phyloP scores from a whole-genome alignment of 1,140 invertebrate genomes.

The Xylocopa sonorina region DNA sequence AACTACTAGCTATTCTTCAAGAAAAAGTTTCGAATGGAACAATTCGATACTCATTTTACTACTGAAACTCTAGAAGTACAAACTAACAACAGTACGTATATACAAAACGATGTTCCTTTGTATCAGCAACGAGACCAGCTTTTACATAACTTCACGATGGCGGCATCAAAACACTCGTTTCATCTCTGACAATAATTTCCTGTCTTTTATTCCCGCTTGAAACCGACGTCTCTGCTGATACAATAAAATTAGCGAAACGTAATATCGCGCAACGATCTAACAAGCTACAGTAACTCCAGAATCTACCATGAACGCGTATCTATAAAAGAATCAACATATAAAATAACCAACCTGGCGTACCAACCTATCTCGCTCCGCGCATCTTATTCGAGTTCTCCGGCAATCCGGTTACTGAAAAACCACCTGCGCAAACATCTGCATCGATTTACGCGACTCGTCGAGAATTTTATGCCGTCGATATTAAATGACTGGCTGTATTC shows the following conservation, averaged over 20 bases:
- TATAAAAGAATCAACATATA: neutral
- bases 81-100: no score
- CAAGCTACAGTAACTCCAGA: no score
- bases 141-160: no score
- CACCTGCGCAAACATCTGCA: constrained; percentile 41
- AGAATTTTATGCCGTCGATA: neutral
- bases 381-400: constrained; percentile 23
- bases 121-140: no score
- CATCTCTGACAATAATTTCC: no score
- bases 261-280: neutral
- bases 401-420: constrained; percentile 16
- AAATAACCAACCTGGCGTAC: neutral
- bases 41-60: no score
- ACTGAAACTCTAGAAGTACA: no score
- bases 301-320: neutral
- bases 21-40: no score
- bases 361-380: neutral
- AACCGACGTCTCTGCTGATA: neutral
- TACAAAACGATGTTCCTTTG: no score
- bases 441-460: constrained; percentile 10
- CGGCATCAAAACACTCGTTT: no score
- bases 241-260: neutral
- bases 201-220: neutral
- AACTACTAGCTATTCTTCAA: no score
- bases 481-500: neutral